These are phyloP conservation scores for Acipenser ruthenus DNA, from an alignment of 2,797 vertebrate species.

Conservation along the genomic window DNA sequence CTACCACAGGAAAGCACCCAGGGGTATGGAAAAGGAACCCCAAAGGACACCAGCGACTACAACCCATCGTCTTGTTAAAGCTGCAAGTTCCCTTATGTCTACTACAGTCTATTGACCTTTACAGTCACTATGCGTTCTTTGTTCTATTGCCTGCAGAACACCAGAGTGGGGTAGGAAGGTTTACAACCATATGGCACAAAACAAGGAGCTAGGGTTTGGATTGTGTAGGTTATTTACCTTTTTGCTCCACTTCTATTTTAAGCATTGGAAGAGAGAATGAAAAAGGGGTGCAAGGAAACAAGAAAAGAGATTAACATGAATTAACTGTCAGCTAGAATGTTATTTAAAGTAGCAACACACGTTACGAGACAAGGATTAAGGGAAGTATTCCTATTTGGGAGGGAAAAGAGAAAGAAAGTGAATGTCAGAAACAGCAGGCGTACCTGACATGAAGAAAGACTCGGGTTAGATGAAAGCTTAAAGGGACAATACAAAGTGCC, in stretches of 20 bases:
- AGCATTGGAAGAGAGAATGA: slow-evolving; percentile 98
- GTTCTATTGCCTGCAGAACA: slow-evolving; percentile 66
- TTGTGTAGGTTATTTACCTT: slow-evolving; percentile 98
- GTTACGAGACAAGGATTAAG: slow-evolving; percentile 81
- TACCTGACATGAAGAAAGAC: slow-evolving; percentile 70
- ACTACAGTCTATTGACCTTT: slow-evolving; percentile 66
- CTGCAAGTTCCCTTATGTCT: slow-evolving; percentile 59
- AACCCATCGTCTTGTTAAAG: slow-evolving; percentile 77
- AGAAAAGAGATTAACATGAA: slow-evolving; percentile 99
- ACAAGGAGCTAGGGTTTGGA: slow-evolving; percentile 95
- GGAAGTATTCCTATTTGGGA: slow-evolving; percentile 76
- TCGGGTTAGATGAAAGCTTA: slow-evolving; percentile 59
- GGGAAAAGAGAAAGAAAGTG: slow-evolving; percentile 53
- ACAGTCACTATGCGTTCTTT: slow-evolving; percentile 69
- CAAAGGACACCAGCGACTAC: slow-evolving; percentile 70
- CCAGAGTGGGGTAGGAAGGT: slow-evolving; percentile 76
- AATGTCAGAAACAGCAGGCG: slow-evolving; percentile 49
- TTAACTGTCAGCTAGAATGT: slow-evolving; percentile 87
- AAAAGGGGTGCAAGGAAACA: slow-evolving; percentile 84
- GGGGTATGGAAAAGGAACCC: slow-evolving; percentile 66
- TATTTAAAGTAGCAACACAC: slow-evolving; percentile 83
- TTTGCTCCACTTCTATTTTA: slow-evolving; percentile 99
- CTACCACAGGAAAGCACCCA: slow-evolving; percentile 78
- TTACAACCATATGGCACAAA: slow-evolving; percentile 98
- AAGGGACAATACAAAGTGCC: slow-evolving; percentile 17